Evolutionary conservation across 2,797 vertebrate genomes (phyloP), one percentile per base, ranked within the genome.

Genomic region (Sitta carolinensis): DNA sequence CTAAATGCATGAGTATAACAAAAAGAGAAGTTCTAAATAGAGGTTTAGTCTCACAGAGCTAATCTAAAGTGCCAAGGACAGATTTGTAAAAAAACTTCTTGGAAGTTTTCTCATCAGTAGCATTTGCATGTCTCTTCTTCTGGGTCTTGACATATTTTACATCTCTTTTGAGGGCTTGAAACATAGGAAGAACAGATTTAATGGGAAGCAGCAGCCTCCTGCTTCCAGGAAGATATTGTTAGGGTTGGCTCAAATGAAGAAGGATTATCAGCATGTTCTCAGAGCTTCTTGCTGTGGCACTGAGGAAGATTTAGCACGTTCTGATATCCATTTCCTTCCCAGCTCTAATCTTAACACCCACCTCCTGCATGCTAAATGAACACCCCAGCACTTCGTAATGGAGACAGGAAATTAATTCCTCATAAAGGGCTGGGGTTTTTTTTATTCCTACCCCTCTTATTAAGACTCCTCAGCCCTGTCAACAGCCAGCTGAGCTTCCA

Each of bases 391-490:
- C 69, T 89, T 95, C 77, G 62, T 96, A 96, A 96, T 89, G 75
- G 92, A 87, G 93, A 90, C 87, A 96, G 94, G 96, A 96, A 95
- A 96, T 97, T 96, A 95, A 97, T 95, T 95, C 91, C 91, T 96
- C 92, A 91, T 87, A 96, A 94, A 90, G 74, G 34, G 0, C 5
- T 32, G 36, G 36, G 36, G 8, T 34, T 69, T 80, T 85, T 89
- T 68, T 62, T 13, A 77, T 55, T 27, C 7, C 51, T 76, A 43
- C 42, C 73, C 73, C 70, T 78, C 94, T 95, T 94, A 91, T 86
- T 96, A 90, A 92, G 87, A 74, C 62, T 95, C 82, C 43, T 82
- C 59, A 84, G 62, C 57, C 84, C 91, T 89, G 95, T 96, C 96
- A 96, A 96, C 93, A 97, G 91, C 80, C 87, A 89, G 7, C 57